A percentile compares a stretch with the other conserved stretches of the same genome.
These are phyloP conservation scores for Orestias chungarensis DNA, from an alignment of 2,797 vertebrate genomes.

Conservation along the genomic window DNA sequence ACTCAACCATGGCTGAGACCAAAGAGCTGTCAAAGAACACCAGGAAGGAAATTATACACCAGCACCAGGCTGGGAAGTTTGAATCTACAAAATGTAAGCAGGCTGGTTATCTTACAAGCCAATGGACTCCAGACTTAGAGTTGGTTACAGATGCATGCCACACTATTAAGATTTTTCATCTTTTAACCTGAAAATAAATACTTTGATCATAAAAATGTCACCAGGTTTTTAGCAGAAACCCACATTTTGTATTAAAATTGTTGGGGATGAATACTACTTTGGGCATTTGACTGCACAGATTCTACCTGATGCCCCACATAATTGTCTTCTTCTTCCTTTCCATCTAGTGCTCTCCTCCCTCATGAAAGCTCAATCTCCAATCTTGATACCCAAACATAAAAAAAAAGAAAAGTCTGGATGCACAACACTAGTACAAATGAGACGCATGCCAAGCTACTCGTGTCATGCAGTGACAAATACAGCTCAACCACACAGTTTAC, in stretches of 20 bases:
- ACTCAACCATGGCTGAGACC: no score
- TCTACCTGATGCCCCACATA: constrained; percentile 49
- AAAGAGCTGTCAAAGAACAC: no score
- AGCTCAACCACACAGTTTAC: constrained; percentile 27
- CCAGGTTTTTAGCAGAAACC: no score
- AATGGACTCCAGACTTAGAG: not conserved
- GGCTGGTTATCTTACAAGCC: no score
- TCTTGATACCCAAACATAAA: constrained; percentile 54
- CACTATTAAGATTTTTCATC: not conserved
- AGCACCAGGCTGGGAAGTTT: no score
- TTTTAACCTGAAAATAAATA: no score
- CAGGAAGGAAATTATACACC: no score
- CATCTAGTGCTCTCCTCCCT: constrained; percentile 50
- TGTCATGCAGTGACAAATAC: constrained; percentile 27
- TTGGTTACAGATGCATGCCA: not conserved
- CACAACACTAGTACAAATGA: constrained; percentile 21
- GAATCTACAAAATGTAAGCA: no score
- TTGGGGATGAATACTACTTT: not conserved
- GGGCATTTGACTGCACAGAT: constrained; percentile 21
- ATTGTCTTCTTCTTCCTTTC: constrained; percentile 66
- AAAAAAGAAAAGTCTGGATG: constrained; percentile 27
- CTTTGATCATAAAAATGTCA: no score
- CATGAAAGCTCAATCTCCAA: constrained; percentile 61
- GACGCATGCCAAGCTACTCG: constrained; percentile 27
- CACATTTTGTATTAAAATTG: no score